These are phyloP conservation scores for Archocentrus centrarchus DNA, from an alignment of 2,113 vertebrate species.

Conservation along the genomic window DNA sequence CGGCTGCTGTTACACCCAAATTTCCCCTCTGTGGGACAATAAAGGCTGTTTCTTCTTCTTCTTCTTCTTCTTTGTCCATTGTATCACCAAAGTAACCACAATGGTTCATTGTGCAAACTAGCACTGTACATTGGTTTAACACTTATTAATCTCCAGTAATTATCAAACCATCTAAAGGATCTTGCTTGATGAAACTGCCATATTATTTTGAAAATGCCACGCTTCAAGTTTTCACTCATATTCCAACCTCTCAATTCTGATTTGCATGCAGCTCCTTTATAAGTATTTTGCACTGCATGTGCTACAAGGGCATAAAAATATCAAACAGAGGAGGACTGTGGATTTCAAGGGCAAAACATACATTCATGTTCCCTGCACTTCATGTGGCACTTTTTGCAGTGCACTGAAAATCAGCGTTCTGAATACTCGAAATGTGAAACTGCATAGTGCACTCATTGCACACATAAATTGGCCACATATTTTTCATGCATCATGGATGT, in stretches of 20 bases:
- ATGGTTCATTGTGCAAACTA: background rate
- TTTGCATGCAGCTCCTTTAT: background rate
- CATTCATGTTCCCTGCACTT: background rate
- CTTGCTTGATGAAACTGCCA: background rate
- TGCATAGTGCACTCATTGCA: fast-evolving
- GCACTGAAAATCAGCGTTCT: background rate
- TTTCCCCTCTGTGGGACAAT: too few species aligned
- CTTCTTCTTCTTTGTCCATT: too few species aligned
- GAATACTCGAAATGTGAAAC: background rate
- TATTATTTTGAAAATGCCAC: background rate
- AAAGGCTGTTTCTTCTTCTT: too few species aligned
- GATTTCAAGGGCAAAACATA: conserved; percentile 1
- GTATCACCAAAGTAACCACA: background rate
- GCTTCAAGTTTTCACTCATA: background rate
- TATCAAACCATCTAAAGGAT: background rate
- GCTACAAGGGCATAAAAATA: background rate
- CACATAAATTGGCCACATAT: background rate
- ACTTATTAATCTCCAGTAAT: too few species aligned
- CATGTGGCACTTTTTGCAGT: background rate
- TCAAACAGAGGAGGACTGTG: background rate
- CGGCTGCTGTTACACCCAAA: too few species aligned
- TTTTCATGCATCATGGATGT: background rate
- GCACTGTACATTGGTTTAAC: too few species aligned
- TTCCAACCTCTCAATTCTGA: background rate
- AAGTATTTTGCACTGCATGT: background rate